Evolutionary conservation across 2,113 vertebrate species (phyloP).

Genomic region (Phycodurus eques): DNA sequence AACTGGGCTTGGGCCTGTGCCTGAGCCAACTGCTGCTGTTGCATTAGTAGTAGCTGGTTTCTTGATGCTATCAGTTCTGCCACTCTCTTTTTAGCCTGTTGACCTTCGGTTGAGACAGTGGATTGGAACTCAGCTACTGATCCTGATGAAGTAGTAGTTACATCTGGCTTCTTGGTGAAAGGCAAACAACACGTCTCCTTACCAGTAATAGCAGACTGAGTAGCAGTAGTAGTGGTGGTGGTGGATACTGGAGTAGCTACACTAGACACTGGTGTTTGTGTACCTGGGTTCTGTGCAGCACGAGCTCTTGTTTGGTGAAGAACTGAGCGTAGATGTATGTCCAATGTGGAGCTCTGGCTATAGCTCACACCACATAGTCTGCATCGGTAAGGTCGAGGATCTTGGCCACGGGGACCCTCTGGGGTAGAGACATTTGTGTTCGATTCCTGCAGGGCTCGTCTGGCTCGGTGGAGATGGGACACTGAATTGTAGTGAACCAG

Average conservation of each 20-base stretch:
- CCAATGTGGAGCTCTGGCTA: conserved; percentile 96
- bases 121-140: conserved; percentile 46
- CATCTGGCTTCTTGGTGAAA: conserved; percentile 45
- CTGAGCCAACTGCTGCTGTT: conserved; percentile 72
- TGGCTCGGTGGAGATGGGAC: conserved; percentile 94
- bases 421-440: conserved; percentile 72
- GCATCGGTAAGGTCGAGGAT: conserved; percentile 95
- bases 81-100: conserved; percentile 83
- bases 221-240: conserved; percentile 22
- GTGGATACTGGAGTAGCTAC: conserved; percentile 46
- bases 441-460: conserved; percentile 92
- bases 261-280: conserved; percentile 78
- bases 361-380: conserved; percentile 94
- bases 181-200: conserved; percentile 51
- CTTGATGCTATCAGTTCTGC: conserved; percentile 87
- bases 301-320: conserved; percentile 96
- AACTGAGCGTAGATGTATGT: conserved; percentile 98
- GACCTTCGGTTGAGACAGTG: conserved; percentile 74
- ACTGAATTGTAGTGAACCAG: conserved; percentile 98
- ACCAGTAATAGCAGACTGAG: conserved; percentile 32
- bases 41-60: conserved; percentile 79
- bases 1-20: conserved; percentile 92
- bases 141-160: conserved; percentile 35
- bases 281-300: conserved; percentile 73
- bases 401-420: conserved; percentile 87